These are phyloP conservation scores for Colinus virginianus DNA, from an alignment of 2,113 vertebrate species.

Conservation along the genomic window DNA sequence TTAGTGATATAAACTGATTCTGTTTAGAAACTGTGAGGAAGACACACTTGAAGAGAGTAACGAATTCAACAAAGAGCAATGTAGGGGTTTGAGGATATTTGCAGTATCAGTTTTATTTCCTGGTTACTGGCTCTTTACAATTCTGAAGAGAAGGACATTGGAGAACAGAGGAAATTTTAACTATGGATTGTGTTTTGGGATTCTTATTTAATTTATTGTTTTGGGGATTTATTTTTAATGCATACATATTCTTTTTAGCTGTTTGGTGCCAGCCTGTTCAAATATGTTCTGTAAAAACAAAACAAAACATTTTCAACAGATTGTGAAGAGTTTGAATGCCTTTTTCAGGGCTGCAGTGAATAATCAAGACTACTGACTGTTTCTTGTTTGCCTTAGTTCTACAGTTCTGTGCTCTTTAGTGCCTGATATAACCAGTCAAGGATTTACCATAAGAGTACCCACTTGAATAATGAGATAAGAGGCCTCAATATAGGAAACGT, in stretches of 20 bases:
- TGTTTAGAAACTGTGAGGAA: conserved; percentile 13
- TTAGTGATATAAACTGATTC: conserved; percentile 60
- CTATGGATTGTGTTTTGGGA: not conserved
- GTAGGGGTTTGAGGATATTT: not conserved
- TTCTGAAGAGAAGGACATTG: accelerated
- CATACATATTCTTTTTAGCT: not conserved
- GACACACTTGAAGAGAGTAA: not conserved
- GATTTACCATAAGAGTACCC: conserved; percentile 66
- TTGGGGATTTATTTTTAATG: not conserved
- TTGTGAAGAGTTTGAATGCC: not conserved
- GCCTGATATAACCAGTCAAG: conserved; percentile 66
- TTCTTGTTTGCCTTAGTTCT: not conserved
- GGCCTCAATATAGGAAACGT: conserved; percentile 74
- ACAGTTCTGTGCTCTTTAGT: conserved; percentile 33
- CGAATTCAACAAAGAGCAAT: not conserved
- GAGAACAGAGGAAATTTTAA: accelerated
- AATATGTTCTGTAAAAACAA: not conserved
- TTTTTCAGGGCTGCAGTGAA: not conserved
- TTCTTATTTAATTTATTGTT: not conserved
- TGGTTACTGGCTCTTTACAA: not conserved
- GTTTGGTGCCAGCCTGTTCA: not conserved
- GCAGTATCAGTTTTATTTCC: not conserved
- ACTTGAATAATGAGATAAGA: conserved; percentile 75
- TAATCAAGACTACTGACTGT: not conserved
- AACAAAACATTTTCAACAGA: not conserved